Evolutionary conservation across 2,797 vertebrate species (phyloP).

Genomic region (Centropyge bicolor): DNA sequence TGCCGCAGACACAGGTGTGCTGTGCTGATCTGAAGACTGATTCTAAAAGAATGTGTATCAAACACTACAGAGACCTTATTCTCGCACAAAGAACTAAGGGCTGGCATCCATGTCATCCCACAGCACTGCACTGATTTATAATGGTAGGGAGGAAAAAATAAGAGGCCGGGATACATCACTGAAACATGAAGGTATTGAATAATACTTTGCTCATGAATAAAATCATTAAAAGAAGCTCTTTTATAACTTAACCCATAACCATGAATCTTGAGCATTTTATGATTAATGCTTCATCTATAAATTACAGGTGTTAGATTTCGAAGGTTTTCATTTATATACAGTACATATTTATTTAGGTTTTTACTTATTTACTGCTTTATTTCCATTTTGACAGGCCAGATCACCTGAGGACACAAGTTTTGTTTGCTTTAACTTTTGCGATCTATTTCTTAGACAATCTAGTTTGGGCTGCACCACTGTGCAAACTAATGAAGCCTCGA

Average conservation of each 20-base stretch:
- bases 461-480: conserved; percentile 50
- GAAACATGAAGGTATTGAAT: conserved; percentile 74
- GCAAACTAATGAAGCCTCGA: conserved; percentile 73
- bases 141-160: conserved; percentile 65
- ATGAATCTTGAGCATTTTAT: conserved; percentile 58
- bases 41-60: conserved; percentile 68
- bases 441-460: conserved; percentile 62
- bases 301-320: conserved; percentile 57
- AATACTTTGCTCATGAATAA: conserved; percentile 80
- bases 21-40: conserved; percentile 66
- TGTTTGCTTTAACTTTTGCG: conserved; percentile 59
- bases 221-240: conserved; percentile 78
- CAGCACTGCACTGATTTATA: conserved; percentile 74
- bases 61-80: conserved; percentile 65
- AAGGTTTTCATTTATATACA: conserved; percentile 31
- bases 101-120: conserved; percentile 71
- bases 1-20: conserved; percentile 51
- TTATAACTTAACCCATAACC: conserved; percentile 63
- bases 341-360: conserved; percentile 41
- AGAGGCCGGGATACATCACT: conserved; percentile 68
- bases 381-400: conserved; percentile 47
- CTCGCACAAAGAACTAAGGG: conserved; percentile 61
- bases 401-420: conserved; percentile 62
- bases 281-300: conserved; percentile 76
- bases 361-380: conserved; percentile 45